Percentiles rank a stretch among this genome's conserved stretches.
phyloP scores from a whole-genome alignment of 2,113 vertebrate genomes.

The Brachionichthys hirsutus region DNA sequence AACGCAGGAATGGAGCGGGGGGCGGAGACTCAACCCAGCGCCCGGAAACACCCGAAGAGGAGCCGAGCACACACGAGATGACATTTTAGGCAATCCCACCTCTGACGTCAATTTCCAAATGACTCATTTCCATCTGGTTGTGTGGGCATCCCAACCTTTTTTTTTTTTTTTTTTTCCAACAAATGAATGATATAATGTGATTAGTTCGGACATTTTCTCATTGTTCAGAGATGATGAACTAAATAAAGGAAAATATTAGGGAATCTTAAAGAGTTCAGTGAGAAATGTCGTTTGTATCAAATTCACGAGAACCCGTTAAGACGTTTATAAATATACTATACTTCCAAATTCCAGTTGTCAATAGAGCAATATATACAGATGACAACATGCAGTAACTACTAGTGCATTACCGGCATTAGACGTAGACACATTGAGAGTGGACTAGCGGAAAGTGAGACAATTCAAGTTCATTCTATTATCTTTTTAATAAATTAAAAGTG shows the following conservation, averaged over 20 bases:
- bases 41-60: constrained; percentile 63
- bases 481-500: no score
- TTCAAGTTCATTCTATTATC: no score
- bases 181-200: constrained; percentile 36
- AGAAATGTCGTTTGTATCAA: no score
- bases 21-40: constrained; percentile 59
- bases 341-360: no score
- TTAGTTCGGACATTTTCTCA: background rate
- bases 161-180: constrained; percentile 48
- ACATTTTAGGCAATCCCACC: constrained; percentile 49
- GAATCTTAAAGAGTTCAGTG: no score
- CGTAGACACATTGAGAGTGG: no score
- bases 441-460: no score
- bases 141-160: constrained; percentile 36
- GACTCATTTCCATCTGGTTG: constrained; percentile 52
- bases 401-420: no score
- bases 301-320: no score
- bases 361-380: no score
- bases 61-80: constrained; percentile 45
- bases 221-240: background rate
- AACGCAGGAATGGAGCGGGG: constrained; percentile 76
- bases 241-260: background rate
- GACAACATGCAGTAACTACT: no score
- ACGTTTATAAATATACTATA: no score
- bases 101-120: constrained; percentile 62